Percentiles rank a stretch among this genome's conserved stretches.
Evolutionary conservation across 1,140 invertebrate species (phyloP).

Genomic region (Drosophila ironensis): DNA sequence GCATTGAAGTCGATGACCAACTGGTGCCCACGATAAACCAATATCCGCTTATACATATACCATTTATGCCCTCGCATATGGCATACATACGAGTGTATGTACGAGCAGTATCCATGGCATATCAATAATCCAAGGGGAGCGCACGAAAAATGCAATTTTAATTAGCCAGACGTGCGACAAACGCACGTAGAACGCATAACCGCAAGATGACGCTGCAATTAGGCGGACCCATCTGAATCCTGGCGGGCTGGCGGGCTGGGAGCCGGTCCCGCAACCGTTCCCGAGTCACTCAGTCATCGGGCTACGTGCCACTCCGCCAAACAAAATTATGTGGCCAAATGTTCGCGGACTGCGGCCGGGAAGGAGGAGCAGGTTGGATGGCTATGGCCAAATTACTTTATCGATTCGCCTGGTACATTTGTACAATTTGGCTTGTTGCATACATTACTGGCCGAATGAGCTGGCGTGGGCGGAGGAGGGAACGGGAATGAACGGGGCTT

Average conservation of each 20-base stretch:
- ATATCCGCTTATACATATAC: not conserved
- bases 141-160: constrained; percentile 75
- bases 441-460: constrained; percentile 52
- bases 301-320: constrained; percentile 64
- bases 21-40: constrained; percentile 22
- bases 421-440: constrained; percentile 74
- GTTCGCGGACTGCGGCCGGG: constrained; percentile 33
- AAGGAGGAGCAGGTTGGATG: constrained; percentile 29
- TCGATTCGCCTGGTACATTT: constrained; percentile 74
- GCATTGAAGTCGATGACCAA: constrained; percentile 20
- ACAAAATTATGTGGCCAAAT: constrained; percentile 76
- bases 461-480: not conserved
- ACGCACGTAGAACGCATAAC: constrained; percentile 75
- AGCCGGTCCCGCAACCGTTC: constrained; percentile 5
- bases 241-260: not conserved
- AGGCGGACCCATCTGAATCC: constrained; percentile 43
- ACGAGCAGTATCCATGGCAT: constrained; percentile 38
- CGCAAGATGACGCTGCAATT: constrained; percentile 76
- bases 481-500: not conserved
- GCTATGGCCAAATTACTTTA: constrained; percentile 77
- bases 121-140: constrained; percentile 54
- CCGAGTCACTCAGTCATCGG: constrained; percentile 49
- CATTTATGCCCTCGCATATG: not conserved
- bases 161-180: constrained; percentile 76
- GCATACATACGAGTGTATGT: not conserved